A percentile compares a stretch with the other conserved stretches of the same genome.
Conservation (phyloP, 2,113 vertebrate species). For the Gulo gulo region DNA sequence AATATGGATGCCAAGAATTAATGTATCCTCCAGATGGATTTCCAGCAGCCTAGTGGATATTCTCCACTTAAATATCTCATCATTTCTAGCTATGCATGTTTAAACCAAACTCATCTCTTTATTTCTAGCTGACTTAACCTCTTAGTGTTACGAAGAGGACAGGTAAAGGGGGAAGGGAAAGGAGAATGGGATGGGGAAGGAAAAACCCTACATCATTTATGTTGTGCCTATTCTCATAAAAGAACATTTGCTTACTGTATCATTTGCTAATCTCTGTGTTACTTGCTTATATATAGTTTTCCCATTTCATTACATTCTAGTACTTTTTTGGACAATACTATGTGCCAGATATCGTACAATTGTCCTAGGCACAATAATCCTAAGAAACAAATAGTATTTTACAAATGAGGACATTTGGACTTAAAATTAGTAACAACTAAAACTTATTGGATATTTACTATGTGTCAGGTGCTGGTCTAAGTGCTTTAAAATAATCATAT, state of each 20-base stretch:
- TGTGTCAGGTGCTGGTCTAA: background rate
- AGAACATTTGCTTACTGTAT: background rate
- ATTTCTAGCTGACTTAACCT: background rate
- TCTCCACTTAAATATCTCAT: background rate
- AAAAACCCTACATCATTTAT: background rate
- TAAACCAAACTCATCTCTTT: background rate
- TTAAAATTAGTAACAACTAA: background rate
- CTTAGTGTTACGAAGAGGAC: background rate
- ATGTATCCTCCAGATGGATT: background rate
- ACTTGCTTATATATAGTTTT: background rate
- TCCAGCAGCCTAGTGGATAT: background rate
- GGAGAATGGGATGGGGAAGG: background rate
- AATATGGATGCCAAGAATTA: background rate
- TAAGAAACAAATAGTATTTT: background rate
- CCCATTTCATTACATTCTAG: background rate
- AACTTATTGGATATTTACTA: background rate
- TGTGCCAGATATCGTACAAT: background rate
- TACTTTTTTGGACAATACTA: background rate
- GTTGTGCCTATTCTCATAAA: background rate
- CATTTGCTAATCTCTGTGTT: background rate
- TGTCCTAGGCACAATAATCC: background rate
- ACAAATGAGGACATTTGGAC: background rate
- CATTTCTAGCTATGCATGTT: background rate
- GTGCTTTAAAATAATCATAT: background rate
- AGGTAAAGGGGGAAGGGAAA: background rate